Evolutionary conservation across 2,113 vertebrate genomes (phyloP).

Genomic region (Perca schrenkii): DNA sequence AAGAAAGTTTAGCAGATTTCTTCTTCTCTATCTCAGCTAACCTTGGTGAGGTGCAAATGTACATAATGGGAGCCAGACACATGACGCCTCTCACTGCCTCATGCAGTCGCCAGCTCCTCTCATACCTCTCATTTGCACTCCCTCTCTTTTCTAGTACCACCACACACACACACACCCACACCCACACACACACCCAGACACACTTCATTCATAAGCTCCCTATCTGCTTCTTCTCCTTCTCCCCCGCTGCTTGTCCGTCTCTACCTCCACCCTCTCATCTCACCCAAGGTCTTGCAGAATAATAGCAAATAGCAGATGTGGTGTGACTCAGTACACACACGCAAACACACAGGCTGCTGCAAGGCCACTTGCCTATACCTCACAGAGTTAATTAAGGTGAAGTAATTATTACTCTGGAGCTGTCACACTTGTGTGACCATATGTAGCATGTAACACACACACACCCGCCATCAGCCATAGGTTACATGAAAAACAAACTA

Average conservation of each 20-base stretch:
- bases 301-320: constrained; percentile 59
- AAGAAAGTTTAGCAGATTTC: neutral
- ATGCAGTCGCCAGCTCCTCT: neutral
- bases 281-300: constrained; percentile 76
- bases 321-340: neutral
- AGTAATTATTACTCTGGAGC: constrained; percentile 49
- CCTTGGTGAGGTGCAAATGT: constrained; percentile 18
- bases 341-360: constrained; percentile 19
- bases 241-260: constrained; percentile 8
- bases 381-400: constrained; percentile 72
- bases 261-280: constrained; percentile 58
- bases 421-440: constrained; percentile 7
- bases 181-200: constrained; percentile 46
- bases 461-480: too few relatives aligned
- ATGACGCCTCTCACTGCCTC: neutral
- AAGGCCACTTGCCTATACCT: constrained; percentile 61
- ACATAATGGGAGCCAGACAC: constrained; percentile 11
- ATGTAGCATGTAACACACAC: neutral
- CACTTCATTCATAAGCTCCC: constrained; percentile 54
- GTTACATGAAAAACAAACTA: neutral
- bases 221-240: constrained; percentile 27
- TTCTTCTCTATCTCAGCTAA: neutral
- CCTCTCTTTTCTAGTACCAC: constrained; percentile 19
- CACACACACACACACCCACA: constrained; percentile 18
- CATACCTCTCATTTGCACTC: constrained; percentile 17